Evolutionary conservation across 2,113 vertebrate species (phyloP).

Genomic region (Neofelis nebulosa): DNA sequence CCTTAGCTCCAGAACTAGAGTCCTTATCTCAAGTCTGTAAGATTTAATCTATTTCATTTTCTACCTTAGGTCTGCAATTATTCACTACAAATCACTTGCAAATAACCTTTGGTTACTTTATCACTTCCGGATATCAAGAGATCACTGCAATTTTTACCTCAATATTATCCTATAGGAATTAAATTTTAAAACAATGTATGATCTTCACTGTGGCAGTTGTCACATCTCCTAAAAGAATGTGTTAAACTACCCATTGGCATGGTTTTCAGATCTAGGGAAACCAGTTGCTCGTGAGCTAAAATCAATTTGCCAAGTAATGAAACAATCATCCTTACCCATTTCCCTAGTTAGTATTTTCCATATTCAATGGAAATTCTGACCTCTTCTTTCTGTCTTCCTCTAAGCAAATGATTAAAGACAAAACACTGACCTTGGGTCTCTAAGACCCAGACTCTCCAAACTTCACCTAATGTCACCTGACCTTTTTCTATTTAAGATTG

Average conservation of each 20-base stretch:
- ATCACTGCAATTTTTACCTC: constrained; percentile 11
- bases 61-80: constrained; percentile 6
- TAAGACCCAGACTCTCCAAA: neutral
- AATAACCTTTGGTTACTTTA: constrained; percentile 10
- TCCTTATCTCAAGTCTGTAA: constrained; percentile 16
- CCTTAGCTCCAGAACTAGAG: neutral
- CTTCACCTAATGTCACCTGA: neutral
- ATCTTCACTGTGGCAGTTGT: neutral
- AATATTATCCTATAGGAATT: neutral
- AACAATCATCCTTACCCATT: constrained; percentile 46
- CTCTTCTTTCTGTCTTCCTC: constrained; percentile 46
- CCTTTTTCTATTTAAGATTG: neutral
- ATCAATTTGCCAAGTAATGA: constrained; percentile 59
- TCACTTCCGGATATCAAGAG: neutral
- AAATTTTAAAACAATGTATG: constrained; percentile 4
- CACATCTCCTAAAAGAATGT: neutral
- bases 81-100: constrained; percentile 34
- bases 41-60: constrained; percentile 47
- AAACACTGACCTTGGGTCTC: constrained; percentile 8
- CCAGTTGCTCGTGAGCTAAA: constrained; percentile 30
- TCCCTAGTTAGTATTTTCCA: constrained; percentile 60
- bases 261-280: constrained; percentile 34
- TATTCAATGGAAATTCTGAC: constrained; percentile 54
- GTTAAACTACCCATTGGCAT: neutral
- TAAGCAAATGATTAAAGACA: constrained; percentile 51